These are phyloP conservation scores for Hemithea aestivaria DNA, from an alignment of 2,888 invertebrate genomes.

Conservation along the genomic window DNA sequence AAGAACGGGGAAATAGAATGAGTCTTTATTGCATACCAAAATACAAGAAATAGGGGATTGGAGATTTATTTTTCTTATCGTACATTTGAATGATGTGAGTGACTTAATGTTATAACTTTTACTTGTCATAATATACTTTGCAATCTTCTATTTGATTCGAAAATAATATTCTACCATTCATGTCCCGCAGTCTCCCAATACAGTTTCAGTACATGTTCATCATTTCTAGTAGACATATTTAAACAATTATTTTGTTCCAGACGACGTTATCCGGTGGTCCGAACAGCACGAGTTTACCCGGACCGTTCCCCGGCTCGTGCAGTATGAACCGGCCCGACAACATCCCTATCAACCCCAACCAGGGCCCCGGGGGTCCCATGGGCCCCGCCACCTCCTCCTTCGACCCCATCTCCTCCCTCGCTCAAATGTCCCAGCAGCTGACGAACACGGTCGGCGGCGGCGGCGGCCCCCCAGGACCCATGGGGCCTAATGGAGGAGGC, in stretches of 20 bases:
- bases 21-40: too few species aligned
- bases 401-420: conserved; percentile 95
- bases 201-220: too few species aligned
- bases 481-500: conserved; percentile 56
- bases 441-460: conserved; percentile 84
- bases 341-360: conserved; percentile 71
- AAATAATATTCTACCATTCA: too few species aligned
- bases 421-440: conserved; percentile 96
- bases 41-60: too few species aligned
- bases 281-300: conserved; percentile 69
- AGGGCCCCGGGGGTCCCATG: conserved; percentile 79
- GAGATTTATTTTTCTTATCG: too few species aligned
- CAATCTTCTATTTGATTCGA: too few species aligned
- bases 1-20: too few species aligned
- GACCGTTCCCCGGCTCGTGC: conserved; percentile 76
- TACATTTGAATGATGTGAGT: too few species aligned
- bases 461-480: conserved; percentile 60
- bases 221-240: too few species aligned
- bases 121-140: too few species aligned
- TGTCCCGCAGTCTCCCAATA: too few species aligned
- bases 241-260: conserved; percentile 34
- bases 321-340: conserved; percentile 71
- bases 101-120: too few species aligned
- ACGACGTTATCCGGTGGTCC: conserved; percentile 71
- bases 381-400: conserved; percentile 81